These are phyloP conservation scores for Pristionchus maxplancki DNA, from an alignment of 2,888 invertebrate species.

Conservation along the genomic window DNA sequence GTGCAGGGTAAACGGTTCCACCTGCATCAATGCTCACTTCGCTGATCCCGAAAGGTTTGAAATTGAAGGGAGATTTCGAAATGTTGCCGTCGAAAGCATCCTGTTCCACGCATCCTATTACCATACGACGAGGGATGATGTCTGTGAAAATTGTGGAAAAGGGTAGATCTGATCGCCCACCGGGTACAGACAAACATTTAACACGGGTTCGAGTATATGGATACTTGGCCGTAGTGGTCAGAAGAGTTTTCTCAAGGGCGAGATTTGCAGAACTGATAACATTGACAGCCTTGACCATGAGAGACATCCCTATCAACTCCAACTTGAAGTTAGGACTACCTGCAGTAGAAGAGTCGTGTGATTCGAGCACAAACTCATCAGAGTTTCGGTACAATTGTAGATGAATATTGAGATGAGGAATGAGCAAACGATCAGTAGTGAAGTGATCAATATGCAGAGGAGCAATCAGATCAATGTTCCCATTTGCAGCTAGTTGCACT, in stretches of 20 bases:
- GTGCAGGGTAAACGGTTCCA: constrained; percentile 51
- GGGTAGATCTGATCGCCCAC: constrained; percentile 13
- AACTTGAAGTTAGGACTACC: background rate
- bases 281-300: constrained; percentile 31
- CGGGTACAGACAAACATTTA: constrained; percentile 23
- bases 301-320: constrained; percentile 6
- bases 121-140: constrained; percentile 55
- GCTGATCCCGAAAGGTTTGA: constrained; percentile 53
- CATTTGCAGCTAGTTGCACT: background rate
- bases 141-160: constrained; percentile 51
- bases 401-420: constrained; percentile 29
- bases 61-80: constrained; percentile 54
- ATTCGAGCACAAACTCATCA: constrained; percentile 32
- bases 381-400: constrained; percentile 18
- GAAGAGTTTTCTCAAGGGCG: constrained; percentile 28
- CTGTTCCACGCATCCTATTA: constrained; percentile 49
- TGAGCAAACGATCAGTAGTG: background rate
- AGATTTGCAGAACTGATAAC: constrained; percentile 30
- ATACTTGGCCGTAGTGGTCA: constrained; percentile 3
- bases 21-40: constrained; percentile 53
- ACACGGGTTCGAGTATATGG: constrained; percentile 31
- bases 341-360: background rate
- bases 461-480: constrained; percentile 14
- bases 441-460: constrained; percentile 39
- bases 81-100: constrained; percentile 52